These are phyloP conservation scores for Drosophila parvula DNA, from an alignment of 1,140 invertebrate genomes.

Conservation along the genomic window DNA sequence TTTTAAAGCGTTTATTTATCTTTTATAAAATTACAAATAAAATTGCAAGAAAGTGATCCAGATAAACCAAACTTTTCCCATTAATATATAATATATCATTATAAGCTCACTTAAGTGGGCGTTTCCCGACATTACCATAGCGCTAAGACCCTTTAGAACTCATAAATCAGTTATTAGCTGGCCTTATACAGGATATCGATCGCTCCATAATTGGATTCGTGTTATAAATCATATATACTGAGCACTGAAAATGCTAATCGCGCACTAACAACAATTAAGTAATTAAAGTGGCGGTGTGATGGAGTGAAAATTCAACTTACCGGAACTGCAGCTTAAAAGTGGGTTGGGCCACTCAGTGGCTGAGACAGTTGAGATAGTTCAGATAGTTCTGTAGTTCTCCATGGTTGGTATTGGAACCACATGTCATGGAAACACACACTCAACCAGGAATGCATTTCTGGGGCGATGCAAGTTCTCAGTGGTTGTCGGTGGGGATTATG, in stretches of 20 bases:
- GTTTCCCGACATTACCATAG: conserved; percentile 9
- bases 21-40: background rate
- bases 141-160: conserved; percentile 25
- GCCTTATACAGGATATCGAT: conserved; percentile 62
- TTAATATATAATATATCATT: conserved; percentile 5
- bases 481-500: background rate
- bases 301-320: conserved; percentile 71
- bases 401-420: conserved; percentile 10
- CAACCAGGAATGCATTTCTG: conserved; percentile 37
- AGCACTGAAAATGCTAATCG: conserved; percentile 57
- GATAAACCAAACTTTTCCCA: background rate
- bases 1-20: too few relatives aligned
- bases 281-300: conserved; percentile 62
- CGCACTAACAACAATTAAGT: conserved; percentile 70
- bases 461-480: conserved; percentile 15
- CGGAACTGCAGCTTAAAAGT: conserved; percentile 78
- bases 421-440: conserved; percentile 28
- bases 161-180: conserved; percentile 43
- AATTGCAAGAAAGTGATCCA: background rate
- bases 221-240: conserved; percentile 38
- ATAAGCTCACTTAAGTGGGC: conserved; percentile 3
- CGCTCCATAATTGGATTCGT: conserved; percentile 51
- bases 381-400: conserved; percentile 3
- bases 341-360: conserved; percentile 58
- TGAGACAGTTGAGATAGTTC: conserved; percentile 14